These are phyloP conservation scores for cattle (Bos taurus) DNA, from an alignment of 2,113 vertebrate genomes.

Conservation along the genomic window DNA sequence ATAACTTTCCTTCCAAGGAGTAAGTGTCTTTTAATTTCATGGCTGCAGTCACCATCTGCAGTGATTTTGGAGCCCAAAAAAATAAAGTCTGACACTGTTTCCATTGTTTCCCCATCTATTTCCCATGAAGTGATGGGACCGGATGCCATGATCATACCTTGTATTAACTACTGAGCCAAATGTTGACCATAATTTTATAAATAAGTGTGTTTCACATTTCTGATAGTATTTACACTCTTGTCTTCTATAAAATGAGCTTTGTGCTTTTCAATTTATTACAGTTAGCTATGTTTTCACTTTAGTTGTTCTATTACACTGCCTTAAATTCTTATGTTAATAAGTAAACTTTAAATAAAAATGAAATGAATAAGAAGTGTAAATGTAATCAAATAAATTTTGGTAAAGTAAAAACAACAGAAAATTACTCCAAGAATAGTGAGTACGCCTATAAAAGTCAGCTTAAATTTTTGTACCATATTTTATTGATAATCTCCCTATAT, in stretches of 20 bases:
- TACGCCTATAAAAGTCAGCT: not conserved
- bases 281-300: not conserved
- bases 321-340: not conserved
- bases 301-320: not conserved
- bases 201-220: not conserved
- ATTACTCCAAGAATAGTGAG: not conserved
- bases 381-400: not conserved
- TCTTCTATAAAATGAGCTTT: not conserved
- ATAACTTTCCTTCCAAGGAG: no score
- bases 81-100: no score
- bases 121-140: no score
- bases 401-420: not conserved
- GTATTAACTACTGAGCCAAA: not conserved
- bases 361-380: not conserved
- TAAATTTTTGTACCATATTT: conserved; percentile 12
- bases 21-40: no score
- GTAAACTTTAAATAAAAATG: not conserved
- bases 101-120: no score
- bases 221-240: not conserved
- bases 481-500: not conserved
- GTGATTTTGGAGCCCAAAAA: no score
- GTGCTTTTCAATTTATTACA: not conserved
- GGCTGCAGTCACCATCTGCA: no score
- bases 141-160: not conserved
- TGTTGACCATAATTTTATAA: not conserved